Conservation (phyloP, 2,888 invertebrate genomes). For the Halictus ligatus region DNA sequence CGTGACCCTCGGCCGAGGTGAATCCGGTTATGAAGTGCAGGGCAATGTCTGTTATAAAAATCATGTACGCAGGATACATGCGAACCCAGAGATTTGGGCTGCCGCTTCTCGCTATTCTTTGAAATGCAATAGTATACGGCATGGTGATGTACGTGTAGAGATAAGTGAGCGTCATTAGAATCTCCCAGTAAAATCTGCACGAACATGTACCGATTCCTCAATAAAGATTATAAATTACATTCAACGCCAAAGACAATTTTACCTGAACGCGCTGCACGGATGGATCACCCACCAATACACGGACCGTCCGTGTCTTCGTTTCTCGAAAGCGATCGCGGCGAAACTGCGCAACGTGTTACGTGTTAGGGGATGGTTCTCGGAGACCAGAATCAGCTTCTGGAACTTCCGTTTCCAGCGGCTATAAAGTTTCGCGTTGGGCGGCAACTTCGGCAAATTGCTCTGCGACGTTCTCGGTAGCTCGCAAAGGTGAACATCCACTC, state of each 20-base stretch:
- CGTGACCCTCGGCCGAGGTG: conserved; percentile 69
- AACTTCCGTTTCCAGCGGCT: conserved; percentile 74
- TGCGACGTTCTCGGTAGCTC: conserved; percentile 75
- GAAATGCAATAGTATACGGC: conserved; percentile 73
- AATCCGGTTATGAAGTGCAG: conserved; percentile 81
- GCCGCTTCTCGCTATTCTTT: conserved; percentile 66
- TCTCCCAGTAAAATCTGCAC: conserved; percentile 76
- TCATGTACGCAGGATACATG: conserved; percentile 67
- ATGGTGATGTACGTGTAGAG: conserved; percentile 74
- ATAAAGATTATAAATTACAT: neutral
- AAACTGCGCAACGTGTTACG: conserved; percentile 78
- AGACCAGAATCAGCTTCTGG: conserved; percentile 79
- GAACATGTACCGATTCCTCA: conserved; percentile 3
- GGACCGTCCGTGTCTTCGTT: conserved; percentile 77
- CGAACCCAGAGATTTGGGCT: conserved; percentile 45
- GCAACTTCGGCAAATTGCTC: conserved; percentile 80
- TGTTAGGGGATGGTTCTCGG: conserved; percentile 74
- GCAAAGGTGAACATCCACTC: conserved; percentile 73
- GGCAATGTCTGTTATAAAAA: conserved; percentile 76
- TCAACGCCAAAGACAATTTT: conserved; percentile 2
- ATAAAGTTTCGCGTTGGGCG: conserved; percentile 77
- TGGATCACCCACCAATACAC: conserved; percentile 80
- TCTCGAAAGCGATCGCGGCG: conserved; percentile 80
- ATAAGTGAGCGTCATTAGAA: conserved; percentile 74
- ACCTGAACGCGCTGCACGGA: conserved; percentile 80